Percentiles rank a stretch among this genome's conserved stretches.
These are phyloP conservation scores for Eristalis pertinax DNA, from an alignment of 2,888 invertebrate species.

Conservation along the genomic window DNA sequence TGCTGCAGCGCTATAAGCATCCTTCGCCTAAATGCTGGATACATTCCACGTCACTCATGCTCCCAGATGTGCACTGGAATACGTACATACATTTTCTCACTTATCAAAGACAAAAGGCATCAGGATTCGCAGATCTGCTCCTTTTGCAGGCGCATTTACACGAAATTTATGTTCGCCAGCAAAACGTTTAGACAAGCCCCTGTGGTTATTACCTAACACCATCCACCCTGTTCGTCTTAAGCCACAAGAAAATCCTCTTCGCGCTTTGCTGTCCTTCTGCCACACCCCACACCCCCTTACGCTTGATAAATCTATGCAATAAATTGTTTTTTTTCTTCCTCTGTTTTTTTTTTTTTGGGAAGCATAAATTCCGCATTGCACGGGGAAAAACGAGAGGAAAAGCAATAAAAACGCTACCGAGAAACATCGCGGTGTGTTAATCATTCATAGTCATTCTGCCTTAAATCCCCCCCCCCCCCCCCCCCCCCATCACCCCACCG, in stretches of 20 bases:
- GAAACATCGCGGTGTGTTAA: constrained; percentile 46
- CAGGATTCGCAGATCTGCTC: neutral
- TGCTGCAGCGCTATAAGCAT: neutral
- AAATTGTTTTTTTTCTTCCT: constrained; percentile 64
- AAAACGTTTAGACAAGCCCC: constrained; percentile 56
- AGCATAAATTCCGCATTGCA: constrained; percentile 30
- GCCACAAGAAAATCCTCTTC: neutral
- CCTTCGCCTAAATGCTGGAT: neutral
- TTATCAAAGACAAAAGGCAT: neutral
- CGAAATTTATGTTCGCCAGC: constrained; percentile 49
- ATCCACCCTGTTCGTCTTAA: neutral
- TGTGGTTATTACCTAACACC: constrained; percentile 50
- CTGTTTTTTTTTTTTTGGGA: neutral
- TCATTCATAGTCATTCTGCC: constrained; percentile 59
- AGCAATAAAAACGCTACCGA: constrained; percentile 50
- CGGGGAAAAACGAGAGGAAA: neutral
- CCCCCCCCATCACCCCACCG: too few species aligned
- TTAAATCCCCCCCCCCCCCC: neutral
- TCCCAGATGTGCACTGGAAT: constrained; percentile 19
- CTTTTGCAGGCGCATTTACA: neutral
- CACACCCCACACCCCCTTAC: neutral
- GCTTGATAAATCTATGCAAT: constrained; percentile 72
- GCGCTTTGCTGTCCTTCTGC: neutral
- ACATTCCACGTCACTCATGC: constrained; percentile 8
- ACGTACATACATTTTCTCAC: constrained; percentile 2